Evolutionary conservation across 2,113 vertebrate species (phyloP), one percentile per base, ranked within the genome.

Genomic region (Semicossyphus pulcher): DNA sequence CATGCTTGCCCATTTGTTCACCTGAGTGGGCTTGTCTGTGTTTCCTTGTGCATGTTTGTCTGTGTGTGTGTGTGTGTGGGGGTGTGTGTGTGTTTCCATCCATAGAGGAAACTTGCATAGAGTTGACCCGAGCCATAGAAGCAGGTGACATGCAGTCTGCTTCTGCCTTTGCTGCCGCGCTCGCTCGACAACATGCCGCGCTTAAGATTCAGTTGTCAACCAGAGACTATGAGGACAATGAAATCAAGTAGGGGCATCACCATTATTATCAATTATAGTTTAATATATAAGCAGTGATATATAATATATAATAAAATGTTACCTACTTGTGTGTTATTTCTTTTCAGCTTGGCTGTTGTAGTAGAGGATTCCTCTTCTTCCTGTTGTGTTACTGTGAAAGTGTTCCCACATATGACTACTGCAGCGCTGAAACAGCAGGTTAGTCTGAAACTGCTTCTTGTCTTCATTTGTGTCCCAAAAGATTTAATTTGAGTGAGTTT

Each of bases 391-490:
- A 90, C 89, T 0, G 88, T 97, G 54, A 92, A 92, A 66, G 96
- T 97, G 42, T 93, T 84, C 18, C 91, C 94, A 1, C 91, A 94
- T 51, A 92, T 92, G 68, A 96, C 95, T 0, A 85, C 96, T 0
- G 93, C 90, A 0, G 83, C 92, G 0, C 93, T 99, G 32, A 96
- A 96, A 86, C 95, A 98, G 62, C 95, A 98, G 95, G 97, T 97
- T 41, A 62, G 83, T 74, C 42, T 72, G 10, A 41, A n/a, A 39
- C 15, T 4, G 25, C 26, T 14, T 47, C 9, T 41, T 11, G 4
- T 34, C 28, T 39, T 58, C 7, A 41, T 49, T 58, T n/a, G 42
- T 42, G 36, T 51, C n/a, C n/a, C n/a, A n/a, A n/a, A n/a, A n/a
- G n/a, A n/a, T n/a, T n/a, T n/a, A n/a, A n/a, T n/a, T n/a, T n/a